These are phyloP conservation scores for Bombus waltoni DNA, from an alignment of 1,140 invertebrate genomes.

Conservation along the genomic window DNA sequence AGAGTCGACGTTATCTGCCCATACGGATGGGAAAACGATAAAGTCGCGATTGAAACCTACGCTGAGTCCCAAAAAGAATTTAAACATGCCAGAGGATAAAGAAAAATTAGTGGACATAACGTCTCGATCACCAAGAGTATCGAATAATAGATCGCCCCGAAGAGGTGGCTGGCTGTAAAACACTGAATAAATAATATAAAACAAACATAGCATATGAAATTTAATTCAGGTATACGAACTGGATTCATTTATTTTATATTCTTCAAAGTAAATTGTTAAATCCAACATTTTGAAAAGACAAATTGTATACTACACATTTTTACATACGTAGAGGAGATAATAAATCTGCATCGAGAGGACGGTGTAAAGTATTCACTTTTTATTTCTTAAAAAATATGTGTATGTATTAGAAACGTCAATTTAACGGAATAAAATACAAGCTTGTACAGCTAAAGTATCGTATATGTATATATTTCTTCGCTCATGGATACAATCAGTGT, in stretches of 20 bases:
- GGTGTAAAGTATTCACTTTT: conserved; percentile 26
- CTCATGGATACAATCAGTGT: conserved; percentile 16
- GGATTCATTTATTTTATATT: neutral
- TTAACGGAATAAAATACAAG: conserved; percentile 42
- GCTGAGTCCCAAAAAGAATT: conserved; percentile 55
- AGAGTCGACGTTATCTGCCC: neutral
- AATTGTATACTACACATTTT: neutral
- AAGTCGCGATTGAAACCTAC: conserved; percentile 60
- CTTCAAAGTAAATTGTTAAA: neutral
- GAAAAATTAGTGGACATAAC: conserved; percentile 58
- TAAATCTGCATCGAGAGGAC: neutral
- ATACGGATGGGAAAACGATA: conserved; percentile 9
- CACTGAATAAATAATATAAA: neutral
- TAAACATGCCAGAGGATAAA: conserved; percentile 36
- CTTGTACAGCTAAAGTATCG: conserved; percentile 42
- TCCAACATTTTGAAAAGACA: neutral
- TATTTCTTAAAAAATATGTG: conserved; percentile 47
- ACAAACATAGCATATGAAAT: neutral
- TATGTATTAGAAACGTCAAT: conserved; percentile 20
- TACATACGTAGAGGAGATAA: neutral
- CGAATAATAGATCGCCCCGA: conserved; percentile 54
- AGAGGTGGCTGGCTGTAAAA: conserved; percentile 66
- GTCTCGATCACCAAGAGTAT: conserved; percentile 58
- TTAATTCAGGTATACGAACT: neutral
- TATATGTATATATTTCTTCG: conserved; percentile 28